phyloP scores from a whole-genome alignment of 1,140 invertebrate species.

The Telenomus remus region DNA sequence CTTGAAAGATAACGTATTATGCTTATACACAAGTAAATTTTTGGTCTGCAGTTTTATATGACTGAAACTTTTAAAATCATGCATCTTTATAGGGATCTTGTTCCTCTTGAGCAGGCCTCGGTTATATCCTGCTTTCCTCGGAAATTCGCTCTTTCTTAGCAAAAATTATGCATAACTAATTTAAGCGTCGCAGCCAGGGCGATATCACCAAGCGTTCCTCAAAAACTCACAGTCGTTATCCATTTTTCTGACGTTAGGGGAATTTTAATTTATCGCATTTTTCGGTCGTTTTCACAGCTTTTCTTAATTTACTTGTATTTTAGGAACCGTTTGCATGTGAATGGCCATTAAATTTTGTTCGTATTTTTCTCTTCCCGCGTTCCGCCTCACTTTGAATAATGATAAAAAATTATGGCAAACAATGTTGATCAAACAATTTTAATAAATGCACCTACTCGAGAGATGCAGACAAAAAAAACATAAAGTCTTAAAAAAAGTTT shows the following conservation, averaged over 20 bases:
- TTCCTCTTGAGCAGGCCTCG: constrained; percentile 26
- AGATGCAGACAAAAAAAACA: no score
- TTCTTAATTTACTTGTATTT: constrained; percentile 22
- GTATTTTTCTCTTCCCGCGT: not conserved
- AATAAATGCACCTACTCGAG: no score
- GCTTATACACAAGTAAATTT: constrained; percentile 28
- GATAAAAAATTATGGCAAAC: no score
- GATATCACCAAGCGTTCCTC: constrained; percentile 37
- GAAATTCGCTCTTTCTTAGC: constrained; percentile 52
- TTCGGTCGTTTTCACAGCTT: constrained; percentile 28
- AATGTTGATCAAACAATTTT: no score
- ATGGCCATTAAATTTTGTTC: not conserved
- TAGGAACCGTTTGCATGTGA: constrained; percentile 6
- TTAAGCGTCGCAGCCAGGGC: constrained; percentile 47
- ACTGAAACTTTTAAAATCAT: constrained; percentile 47
- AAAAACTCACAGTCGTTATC: constrained; percentile 23
- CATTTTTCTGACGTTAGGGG: constrained; percentile 46
- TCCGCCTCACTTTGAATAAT: no score
- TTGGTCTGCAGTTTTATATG: constrained; percentile 42
- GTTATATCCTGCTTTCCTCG: constrained; percentile 25
- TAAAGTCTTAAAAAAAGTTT: no score
- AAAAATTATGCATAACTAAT: constrained; percentile 64
- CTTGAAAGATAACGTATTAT: constrained; percentile 30
- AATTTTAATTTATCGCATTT: constrained; percentile 50
- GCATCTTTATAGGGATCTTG: constrained; percentile 33